Base-by-base conservation (phyloP, 2,113 vertebrate species). In the Ctenodactylus gundi region DNA sequence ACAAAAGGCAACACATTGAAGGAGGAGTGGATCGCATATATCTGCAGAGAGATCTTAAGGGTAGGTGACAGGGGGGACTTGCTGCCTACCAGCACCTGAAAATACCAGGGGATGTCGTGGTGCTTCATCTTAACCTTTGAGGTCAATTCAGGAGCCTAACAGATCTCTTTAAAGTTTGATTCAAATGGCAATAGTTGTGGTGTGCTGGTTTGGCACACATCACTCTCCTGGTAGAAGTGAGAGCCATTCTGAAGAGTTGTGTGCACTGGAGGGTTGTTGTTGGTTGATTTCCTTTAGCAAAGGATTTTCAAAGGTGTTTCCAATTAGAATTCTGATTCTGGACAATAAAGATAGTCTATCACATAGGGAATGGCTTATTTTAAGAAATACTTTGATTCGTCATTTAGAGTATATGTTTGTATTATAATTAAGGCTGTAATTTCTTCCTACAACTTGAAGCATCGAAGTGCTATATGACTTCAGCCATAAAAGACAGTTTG, bases 1-100 rank as follows among this genome's bases (percentile, higher is more conserved):
- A 99, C 99, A 0, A 99, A 99, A 98, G 99, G 99, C 31, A 99
- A 99, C 98, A 99, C 99, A 0, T 97, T 99, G 97, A 99, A 99
- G 97, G 99, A 99, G 96, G 99, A 99, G 88, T 99, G 99, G 99
- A 99, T 99, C 0, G 99, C 99, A 3, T 99, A 99, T 97, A 98
- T 99, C 98, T 99, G 99, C 99, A 98, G 99, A 94, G 99, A 99
- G 98, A 99, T 99, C 97, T 98, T 99, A 86, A 98, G 99, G 98
- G 99, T 99, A 97, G 2, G 97, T 97, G 60, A 55, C 81, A 21
- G 3, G 34, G 78, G 82, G 67, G 70, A 11, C 51, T 36, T 18
- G 34, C 21, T 25, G 3, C 18, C 53, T 70, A 58, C 51, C 7
- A 0, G 0, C 14, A 39, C 57, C 23, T 9, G 29, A 20, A 46